Conservation (phyloP, 1,140 invertebrate genomes). For the Formica selysi region DNA sequence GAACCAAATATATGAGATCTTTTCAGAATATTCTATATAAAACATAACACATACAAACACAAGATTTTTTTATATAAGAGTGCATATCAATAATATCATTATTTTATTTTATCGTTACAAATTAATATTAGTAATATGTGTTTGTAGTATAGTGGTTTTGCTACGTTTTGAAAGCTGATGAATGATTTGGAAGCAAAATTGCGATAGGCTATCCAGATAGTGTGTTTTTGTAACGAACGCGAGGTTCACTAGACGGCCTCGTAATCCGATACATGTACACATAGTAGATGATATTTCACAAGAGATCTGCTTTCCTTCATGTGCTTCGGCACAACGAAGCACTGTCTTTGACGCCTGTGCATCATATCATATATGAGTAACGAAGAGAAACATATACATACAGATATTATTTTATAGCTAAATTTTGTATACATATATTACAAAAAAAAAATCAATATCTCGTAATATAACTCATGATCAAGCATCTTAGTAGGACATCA, state of each 20-base stretch:
- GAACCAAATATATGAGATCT: not conserved
- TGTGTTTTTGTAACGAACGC: slow-evolving; percentile 61
- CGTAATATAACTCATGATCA: not conserved
- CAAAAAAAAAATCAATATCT: slow-evolving; percentile 5
- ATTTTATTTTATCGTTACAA: not conserved
- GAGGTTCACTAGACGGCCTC: slow-evolving; percentile 51
- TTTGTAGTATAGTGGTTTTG: too few species aligned
- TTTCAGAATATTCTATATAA: not conserved
- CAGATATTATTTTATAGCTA: slow-evolving; percentile 19
- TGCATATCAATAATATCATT: not conserved
- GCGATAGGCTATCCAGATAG: slow-evolving; percentile 12
- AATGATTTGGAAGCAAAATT: slow-evolving; percentile 38
- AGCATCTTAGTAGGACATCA: too few species aligned
- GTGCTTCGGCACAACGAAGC: slow-evolving; percentile 21
- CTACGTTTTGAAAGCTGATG: not conserved
- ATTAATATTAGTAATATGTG: not conserved
- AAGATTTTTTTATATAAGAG: not conserved
- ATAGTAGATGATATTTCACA: slow-evolving; percentile 51
- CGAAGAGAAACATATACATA: not conserved
- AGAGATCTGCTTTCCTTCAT: slow-evolving; percentile 59
- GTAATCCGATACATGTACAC: slow-evolving; percentile 57
- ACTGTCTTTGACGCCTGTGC: slow-evolving; percentile 31
- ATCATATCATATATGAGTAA: slow-evolving; percentile 38
- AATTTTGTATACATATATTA: slow-evolving; percentile 4
- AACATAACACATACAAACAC: not conserved